Conservation (phyloP, 2,113 vertebrate genomes). For the Galbula dea region DNA sequence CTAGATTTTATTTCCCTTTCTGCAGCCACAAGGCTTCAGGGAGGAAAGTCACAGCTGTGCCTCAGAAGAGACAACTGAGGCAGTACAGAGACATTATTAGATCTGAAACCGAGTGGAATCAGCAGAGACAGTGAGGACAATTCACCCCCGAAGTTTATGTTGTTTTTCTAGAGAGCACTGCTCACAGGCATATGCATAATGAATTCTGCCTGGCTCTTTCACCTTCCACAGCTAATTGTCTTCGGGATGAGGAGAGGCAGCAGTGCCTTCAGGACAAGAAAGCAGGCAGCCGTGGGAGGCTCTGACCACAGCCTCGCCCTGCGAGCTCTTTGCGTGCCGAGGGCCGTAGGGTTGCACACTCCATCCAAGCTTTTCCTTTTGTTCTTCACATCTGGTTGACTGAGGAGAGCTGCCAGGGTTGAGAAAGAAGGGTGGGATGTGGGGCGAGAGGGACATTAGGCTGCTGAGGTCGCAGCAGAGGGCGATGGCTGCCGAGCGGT, state of each 20-base stretch:
- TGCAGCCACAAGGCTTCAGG: neutral
- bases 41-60: neutral
- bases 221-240: neutral
- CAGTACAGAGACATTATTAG: neutral
- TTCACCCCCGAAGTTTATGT: neutral
- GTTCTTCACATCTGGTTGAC: neutral
- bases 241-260: neutral
- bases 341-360: neutral
- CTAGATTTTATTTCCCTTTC: neutral
- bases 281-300: neutral
- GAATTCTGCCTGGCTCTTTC: neutral
- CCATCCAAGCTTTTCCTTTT: neutral
- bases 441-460: neutral
- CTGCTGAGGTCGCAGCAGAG: neutral
- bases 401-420: neutral
- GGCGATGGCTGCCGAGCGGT: neutral
- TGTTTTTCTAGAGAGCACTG: neutral
- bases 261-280: neutral
- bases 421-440: neutral
- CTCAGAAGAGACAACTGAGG: neutral
- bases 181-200: neutral
- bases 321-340: neutral
- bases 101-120: neutral
- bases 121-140: neutral
- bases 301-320: neutral